These are phyloP conservation scores for Melanostigma gelatinosum DNA, from an alignment of 2,113 vertebrate genomes.

Conservation along the genomic window DNA sequence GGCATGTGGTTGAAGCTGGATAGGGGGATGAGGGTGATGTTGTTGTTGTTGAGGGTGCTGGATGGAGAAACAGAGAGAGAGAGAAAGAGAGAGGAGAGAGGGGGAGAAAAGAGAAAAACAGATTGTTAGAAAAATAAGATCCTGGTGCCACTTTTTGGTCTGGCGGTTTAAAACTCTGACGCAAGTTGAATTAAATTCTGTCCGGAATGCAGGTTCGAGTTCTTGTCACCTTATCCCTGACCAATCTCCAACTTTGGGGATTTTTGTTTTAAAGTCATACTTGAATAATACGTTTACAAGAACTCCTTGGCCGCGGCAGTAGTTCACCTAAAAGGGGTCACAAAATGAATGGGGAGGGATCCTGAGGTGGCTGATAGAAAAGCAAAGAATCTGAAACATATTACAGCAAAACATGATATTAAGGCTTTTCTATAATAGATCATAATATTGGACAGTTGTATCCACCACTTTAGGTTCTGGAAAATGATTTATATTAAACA, in stretches of 20 bases:
- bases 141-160: constrained; percentile 26
- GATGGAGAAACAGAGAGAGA: constrained; percentile 34
- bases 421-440: background rate
- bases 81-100: background rate
- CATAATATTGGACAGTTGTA: background rate
- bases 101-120: constrained; percentile 26
- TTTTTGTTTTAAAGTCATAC: background rate
- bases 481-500: background rate
- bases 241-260: background rate
- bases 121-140: constrained; percentile 46
- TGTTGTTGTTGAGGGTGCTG: constrained; percentile 99
- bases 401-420: background rate
- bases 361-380: background rate
- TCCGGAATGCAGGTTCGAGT: constrained; percentile 15
- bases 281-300: background rate
- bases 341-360: background rate
- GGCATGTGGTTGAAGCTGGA: constrained; percentile 99
- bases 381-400: background rate
- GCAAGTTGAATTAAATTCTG: constrained; percentile 5
- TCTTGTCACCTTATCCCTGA: constrained; percentile 14
- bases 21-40: constrained; percentile 97
- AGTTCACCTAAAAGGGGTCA: background rate
- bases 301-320: background rate
- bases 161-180: constrained; percentile 40
- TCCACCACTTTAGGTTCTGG: background rate